These are phyloP conservation scores for Acanthosepion lycidas DNA, from an alignment of 2,888 invertebrate genomes.

Conservation along the genomic window DNA sequence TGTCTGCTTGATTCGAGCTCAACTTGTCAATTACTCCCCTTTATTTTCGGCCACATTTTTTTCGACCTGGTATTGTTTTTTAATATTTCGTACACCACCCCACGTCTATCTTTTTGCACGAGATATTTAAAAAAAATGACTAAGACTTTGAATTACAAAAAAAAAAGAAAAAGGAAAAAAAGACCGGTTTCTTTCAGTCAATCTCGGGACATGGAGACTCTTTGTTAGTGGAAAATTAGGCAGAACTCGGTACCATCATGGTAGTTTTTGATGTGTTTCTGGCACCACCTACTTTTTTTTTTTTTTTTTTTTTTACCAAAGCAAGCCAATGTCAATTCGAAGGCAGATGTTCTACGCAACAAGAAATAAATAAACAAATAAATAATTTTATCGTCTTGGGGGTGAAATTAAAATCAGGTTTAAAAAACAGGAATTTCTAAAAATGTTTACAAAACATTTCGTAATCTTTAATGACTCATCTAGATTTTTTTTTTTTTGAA, in stretches of 20 bases:
- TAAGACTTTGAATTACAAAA: background rate
- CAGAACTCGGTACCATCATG: background rate
- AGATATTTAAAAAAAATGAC: background rate
- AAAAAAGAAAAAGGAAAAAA: background rate
- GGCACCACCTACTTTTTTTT: background rate
- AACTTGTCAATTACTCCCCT: background rate
- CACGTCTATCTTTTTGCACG: background rate
- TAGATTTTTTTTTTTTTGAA: too few relatives aligned
- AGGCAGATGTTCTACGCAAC: background rate
- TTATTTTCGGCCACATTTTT: background rate
- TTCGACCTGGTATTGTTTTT: background rate
- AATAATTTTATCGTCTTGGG: too few relatives aligned
- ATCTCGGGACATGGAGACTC: background rate
- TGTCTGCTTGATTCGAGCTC: background rate
- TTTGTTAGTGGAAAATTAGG: background rate
- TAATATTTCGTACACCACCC: background rate
- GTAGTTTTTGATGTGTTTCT: background rate
- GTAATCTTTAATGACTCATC: too few relatives aligned
- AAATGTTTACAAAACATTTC: too few relatives aligned
- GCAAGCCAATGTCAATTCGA: background rate
- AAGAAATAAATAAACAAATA: background rate
- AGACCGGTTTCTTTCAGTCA: background rate
- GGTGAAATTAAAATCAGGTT: too few relatives aligned
- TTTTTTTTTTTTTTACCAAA: background rate
- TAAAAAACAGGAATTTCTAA: too few relatives aligned